Percentiles rank a stretch among this genome's conserved stretches.
Evolutionary conservation across 1,140 invertebrate species (phyloP).

Genomic region (Psilanteris sp.): DNA sequence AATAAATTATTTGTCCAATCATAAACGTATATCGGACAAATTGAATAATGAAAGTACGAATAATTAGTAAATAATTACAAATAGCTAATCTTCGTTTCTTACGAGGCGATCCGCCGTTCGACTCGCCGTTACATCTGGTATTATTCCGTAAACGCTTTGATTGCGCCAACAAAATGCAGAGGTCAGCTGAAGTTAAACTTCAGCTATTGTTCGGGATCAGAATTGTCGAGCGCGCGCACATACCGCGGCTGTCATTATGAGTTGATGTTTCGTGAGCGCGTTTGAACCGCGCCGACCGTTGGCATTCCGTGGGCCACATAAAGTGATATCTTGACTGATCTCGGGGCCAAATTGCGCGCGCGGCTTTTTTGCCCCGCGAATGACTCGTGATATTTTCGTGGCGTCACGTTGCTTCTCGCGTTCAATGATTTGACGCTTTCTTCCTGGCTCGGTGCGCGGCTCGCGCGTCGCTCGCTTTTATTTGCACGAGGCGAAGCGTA

Average conservation of each 20-base stretch:
- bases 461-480: too few relatives aligned
- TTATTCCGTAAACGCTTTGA: conserved; percentile 1
- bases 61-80: too few relatives aligned
- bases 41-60: too few relatives aligned
- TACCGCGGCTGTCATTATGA: conserved; percentile 42
- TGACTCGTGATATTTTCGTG: conserved; percentile 42
- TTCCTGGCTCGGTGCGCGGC: too few relatives aligned
- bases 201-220: conserved; percentile 38
- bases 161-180: conserved; percentile 6
- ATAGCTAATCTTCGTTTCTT: too few relatives aligned
- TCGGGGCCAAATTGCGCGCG: conserved; percentile 22
- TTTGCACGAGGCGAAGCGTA: background rate
- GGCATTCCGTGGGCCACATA: conserved; percentile 25
- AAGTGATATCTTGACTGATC: conserved; percentile 52
- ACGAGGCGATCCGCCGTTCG: too few relatives aligned
- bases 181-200: conserved; percentile 8
- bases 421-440: conserved; percentile 42
- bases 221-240: conserved; percentile 22
- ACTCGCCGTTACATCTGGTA: too few relatives aligned
- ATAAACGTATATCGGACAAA: too few relatives aligned
- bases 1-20: too few relatives aligned
- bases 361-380: conserved; percentile 21
- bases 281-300: conserved; percentile 29
- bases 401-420: conserved; percentile 10
- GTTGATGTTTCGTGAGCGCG: conserved; percentile 21